Evolutionary conservation across 2,797 vertebrate genomes (phyloP), one percentile per base, ranked within the genome.

Genomic region (Epinephelus malabaricus): DNA sequence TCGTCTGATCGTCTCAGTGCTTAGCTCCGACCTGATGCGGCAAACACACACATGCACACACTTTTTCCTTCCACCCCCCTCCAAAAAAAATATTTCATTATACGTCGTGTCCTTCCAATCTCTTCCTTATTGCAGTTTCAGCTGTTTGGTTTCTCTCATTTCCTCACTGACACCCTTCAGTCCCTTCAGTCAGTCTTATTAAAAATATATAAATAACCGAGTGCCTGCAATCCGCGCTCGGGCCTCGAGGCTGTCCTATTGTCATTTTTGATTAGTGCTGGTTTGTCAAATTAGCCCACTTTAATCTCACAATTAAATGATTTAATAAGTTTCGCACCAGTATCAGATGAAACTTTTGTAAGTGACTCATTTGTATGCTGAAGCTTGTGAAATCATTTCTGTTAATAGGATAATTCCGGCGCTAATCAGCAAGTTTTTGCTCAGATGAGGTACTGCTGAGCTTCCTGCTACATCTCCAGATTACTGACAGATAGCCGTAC

Each of bases 261-360:
- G 92, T 94, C 91, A 78, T 88, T 86, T 86, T 78, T 86, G 86
- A 92, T 93, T 91, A 91, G 84, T 70, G 85, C 82, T 82, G 84
- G 73, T 88, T 89, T 90, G 92, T 92, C 85, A 90, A 92, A 92
- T 91, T 90, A 94, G 82, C 67, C 69, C 60, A 30, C 82, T 88
- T 88, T 90, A 91, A 90, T 92, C 86, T 85, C 78, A 89, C 89
- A 88, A 89, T 91, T 86, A 92, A 89, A 92, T 87, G 75, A 91
- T 91, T 88, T 83, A 89, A 86, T 92, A 91, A 73, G 76, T 92
- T 89, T 88, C 7, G 50, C 74, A 17, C 59, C 70, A 54, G 84
- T 89, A 92, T 93, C 89, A 86, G 90, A 90, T 90, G 86, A 81
- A 90, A 90, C 84, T 91, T 89, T 89, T 92, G 80, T 86, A 83